Conservation (phyloP, 2,113 vertebrate species). For the Pteruthius melanotis region DNA sequence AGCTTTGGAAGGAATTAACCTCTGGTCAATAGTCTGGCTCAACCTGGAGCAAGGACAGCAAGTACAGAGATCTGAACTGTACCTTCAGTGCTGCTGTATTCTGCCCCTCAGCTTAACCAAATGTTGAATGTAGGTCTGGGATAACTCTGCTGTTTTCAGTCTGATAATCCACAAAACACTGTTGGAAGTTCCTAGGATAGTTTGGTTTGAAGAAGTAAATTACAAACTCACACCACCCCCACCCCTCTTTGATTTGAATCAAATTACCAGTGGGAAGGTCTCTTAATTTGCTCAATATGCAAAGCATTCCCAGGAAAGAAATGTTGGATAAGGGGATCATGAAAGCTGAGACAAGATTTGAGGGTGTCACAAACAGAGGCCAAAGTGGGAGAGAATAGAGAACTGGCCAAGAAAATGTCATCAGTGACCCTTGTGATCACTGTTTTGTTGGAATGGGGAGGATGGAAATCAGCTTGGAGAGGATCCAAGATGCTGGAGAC, state of each 20-base stretch:
- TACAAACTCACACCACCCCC: background rate
- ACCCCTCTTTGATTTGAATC: background rate
- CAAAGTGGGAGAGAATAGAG: background rate
- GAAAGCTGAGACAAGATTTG: background rate
- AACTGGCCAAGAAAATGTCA: background rate
- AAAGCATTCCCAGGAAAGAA: background rate
- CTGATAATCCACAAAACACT: background rate
- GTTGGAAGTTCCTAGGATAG: background rate
- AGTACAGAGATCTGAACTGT: background rate
- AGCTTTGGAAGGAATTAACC: background rate
- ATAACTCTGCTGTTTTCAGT: background rate
- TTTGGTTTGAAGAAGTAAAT: background rate
- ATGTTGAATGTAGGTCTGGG: rapidly evolving
- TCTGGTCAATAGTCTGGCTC: background rate
- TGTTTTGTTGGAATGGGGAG: background rate
- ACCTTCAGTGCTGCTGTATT: background rate
- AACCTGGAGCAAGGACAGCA: background rate
- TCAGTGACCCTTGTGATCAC: background rate
- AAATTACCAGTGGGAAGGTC: background rate
- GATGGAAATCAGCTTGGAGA: background rate
- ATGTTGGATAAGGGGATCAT: background rate
- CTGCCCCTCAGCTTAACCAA: background rate
- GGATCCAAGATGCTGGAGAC: background rate
- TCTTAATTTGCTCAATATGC: background rate
- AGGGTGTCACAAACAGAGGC: background rate